These are phyloP conservation scores for Zaprionus obscuricornis DNA, from an alignment of 2,888 invertebrate species.

Conservation along the genomic window DNA sequence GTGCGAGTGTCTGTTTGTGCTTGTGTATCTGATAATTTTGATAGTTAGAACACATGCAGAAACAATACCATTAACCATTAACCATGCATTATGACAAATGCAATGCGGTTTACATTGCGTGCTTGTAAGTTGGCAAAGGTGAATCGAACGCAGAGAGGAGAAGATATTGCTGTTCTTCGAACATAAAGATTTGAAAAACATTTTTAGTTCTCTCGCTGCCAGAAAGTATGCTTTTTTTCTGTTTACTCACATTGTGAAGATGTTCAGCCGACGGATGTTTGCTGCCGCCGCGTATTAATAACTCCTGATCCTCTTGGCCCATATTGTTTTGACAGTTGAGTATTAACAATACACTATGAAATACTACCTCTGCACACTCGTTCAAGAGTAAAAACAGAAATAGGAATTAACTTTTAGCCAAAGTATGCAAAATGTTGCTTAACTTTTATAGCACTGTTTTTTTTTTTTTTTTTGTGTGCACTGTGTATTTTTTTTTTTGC, in stretches of 20 bases:
- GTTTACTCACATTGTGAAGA: constrained; percentile 73
- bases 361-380: constrained; percentile 12
- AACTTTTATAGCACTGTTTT: not conserved
- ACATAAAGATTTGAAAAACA: too few species aligned
- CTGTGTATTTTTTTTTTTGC: constrained; percentile 6
- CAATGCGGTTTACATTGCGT: too few species aligned
- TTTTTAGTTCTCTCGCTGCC: constrained; percentile 61
- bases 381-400: constrained; percentile 3
- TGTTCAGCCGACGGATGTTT: constrained; percentile 76
- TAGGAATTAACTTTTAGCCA: constrained; percentile 3
- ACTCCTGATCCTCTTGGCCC: constrained; percentile 81
- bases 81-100: too few species aligned
- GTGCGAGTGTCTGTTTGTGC: not conserved
- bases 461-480: not conserved
- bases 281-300: constrained; percentile 70
- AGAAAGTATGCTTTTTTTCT: constrained; percentile 23
- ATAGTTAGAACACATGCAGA: too few species aligned
- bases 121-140: too few species aligned
- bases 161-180: too few species aligned
- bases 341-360: not conserved
- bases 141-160: too few species aligned
- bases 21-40: constrained; percentile 3
- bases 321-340: constrained; percentile 52
- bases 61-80: too few species aligned
- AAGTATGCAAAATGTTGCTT: not conserved